Conservation (phyloP, 2,797 vertebrate species). For the Eleutherodactylus coqui region DNA sequence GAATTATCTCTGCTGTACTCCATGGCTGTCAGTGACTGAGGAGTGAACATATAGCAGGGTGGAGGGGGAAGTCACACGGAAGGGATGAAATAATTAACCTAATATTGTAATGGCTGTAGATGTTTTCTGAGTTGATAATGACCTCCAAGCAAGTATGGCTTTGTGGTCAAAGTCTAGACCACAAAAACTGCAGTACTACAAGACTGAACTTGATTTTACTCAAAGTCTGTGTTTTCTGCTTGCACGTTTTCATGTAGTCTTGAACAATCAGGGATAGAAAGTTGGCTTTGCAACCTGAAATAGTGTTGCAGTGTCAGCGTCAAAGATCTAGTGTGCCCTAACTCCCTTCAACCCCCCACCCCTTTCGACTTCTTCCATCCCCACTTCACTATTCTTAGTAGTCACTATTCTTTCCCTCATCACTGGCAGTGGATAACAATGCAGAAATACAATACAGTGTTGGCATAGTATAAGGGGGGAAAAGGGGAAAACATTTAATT, state of each 20-base stretch:
- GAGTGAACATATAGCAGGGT: constrained; percentile 22
- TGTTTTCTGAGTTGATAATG: constrained; percentile 7
- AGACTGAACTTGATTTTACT: not conserved
- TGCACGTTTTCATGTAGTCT: not conserved
- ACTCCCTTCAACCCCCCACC: not conserved
- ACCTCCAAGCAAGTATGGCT: constrained; percentile 1
- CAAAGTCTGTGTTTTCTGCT: not conserved
- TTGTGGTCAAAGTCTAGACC: constrained; percentile 2
- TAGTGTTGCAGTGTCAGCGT: not conserved
- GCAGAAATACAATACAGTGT: not conserved
- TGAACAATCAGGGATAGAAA: not conserved
- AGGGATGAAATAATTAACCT: constrained; percentile 18
- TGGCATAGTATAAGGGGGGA: not conserved
- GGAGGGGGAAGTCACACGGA: not conserved
- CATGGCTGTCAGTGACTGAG: constrained; percentile 26
- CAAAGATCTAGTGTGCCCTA: not conserved
- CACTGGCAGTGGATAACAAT: not conserved
- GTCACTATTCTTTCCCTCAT: not conserved
- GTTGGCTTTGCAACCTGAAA: not conserved
- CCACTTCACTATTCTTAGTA: not conserved
- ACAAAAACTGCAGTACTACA: not conserved
- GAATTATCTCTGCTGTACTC: not conserved
- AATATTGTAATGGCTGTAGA: constrained; percentile 40
- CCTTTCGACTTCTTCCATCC: no score
- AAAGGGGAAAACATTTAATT: no score